Base-by-base conservation (phyloP, 2,888 invertebrate genomes). In the Ormia ochracea region DNA sequence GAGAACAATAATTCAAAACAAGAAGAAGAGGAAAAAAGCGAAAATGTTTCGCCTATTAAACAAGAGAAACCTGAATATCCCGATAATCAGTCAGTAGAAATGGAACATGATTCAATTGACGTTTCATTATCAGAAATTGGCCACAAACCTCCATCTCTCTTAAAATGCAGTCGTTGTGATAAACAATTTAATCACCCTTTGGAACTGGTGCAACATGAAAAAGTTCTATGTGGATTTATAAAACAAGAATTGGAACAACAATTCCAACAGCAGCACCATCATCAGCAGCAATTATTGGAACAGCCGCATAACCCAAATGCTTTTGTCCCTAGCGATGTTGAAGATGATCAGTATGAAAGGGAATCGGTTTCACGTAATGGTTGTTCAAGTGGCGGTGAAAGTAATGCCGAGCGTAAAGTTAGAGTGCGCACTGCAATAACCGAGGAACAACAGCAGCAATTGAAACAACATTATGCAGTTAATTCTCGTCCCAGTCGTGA, bases 401-500 rank as follows among this genome's bases (percentile, higher is more conserved):
- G 91, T 41, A 80, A 76, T 76, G 92, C 91, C 19, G 95, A 94
- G 43, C 92, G 95, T 82, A 95, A 96, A 88, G 96, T 96, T 12
- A 93, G 98, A 83, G 97, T 98, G 1, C 93, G 99, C 75, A 98
- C 98, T 6, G 94, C 98, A 82, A 95, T 99, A 81, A 96, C 96
- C 48, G 98, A 98, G 86, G 97, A 97, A 87, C 98, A 99, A 88
- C 93, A 98, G 86, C 93, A 93, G 48, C 92, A 97, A 69, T 91
- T 99, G 65, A 96, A 96, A 87, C 94, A 95, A 81, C 96, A 97
- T 88, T 99, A 98, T 89, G 92, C 95, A 59, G 89, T 94, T 19
- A 98, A 99, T 90, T 95, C 98, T 7, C 93, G 98, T 78, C 99
- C 99, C 1, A 96, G 96, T 86, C 94, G 98, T 58, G 97, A 97